Conservation (phyloP, 2,797 vertebrate genomes). For the Sorex maritimensis region DNA sequence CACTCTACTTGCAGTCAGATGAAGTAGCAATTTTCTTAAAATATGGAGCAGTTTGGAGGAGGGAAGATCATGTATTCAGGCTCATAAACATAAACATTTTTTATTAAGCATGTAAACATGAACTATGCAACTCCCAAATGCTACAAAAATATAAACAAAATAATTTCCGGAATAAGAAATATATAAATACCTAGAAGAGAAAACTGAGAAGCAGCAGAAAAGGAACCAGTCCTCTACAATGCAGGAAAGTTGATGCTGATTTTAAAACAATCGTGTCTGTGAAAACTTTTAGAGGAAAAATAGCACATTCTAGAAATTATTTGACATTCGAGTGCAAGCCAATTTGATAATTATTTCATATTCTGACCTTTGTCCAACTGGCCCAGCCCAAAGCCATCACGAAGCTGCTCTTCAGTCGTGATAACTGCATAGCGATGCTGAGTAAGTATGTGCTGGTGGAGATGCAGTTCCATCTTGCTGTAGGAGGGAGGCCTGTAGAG, state of each 20-base stretch:
- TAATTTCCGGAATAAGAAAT: conserved; percentile 71
- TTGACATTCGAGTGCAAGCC: neutral
- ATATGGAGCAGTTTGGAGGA: conserved; percentile 78
- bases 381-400: conserved; percentile 80
- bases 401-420: conserved; percentile 88
- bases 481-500: conserved; percentile 89
- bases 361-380: conserved; percentile 89
- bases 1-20: conserved; percentile 80
- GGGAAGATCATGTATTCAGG: conserved; percentile 74
- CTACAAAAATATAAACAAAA: conserved; percentile 75
- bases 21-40: conserved; percentile 84
- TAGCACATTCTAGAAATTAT: conserved; percentile 5
- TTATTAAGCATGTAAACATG: conserved; percentile 78
- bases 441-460: conserved; percentile 92
- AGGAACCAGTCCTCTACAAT: neutral
- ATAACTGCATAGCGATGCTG: conserved; percentile 91
- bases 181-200: neutral
- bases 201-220: conserved; percentile 22
- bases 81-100: conserved; percentile 85
- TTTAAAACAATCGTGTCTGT: conserved; percentile 15
- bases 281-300: conserved; percentile 1
- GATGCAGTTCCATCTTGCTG: conserved; percentile 90
- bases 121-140: conserved; percentile 73
- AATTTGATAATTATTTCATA: neutral
- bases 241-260: neutral